Conservation (phyloP, 1,140 invertebrate genomes). For the Aradophagus sp. region DNA sequence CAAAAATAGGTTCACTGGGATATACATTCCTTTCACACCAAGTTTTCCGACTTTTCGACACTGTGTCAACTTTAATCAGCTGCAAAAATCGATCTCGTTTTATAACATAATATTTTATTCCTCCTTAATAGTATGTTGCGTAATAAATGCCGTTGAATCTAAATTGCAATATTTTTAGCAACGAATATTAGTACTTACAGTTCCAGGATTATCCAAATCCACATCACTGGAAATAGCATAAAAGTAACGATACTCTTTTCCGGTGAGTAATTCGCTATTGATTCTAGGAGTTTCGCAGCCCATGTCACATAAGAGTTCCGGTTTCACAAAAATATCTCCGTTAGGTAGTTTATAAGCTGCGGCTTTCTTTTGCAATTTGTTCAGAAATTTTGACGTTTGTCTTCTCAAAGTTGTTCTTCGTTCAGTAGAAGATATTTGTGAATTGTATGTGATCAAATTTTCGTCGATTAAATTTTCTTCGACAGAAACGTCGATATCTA, state of each 20-base stretch:
- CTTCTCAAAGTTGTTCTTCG: slow-evolving; percentile 6
- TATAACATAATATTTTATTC: no score
- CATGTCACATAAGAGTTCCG: slow-evolving; percentile 81
- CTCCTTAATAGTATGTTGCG: no score
- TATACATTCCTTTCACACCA: slow-evolving; percentile 85
- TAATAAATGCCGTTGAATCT: no score
- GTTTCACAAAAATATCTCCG: slow-evolving; percentile 76
- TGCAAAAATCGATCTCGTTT: no score
- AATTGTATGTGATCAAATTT: slow-evolving; percentile 57
- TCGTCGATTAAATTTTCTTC: slow-evolving; percentile 75
- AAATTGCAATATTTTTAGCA: not conserved
- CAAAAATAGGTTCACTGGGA: slow-evolving; percentile 92
- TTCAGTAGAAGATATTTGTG: slow-evolving; percentile 20
- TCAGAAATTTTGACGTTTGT: slow-evolving; percentile 20
- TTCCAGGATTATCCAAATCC: slow-evolving; percentile 85
- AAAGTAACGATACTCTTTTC: slow-evolving; percentile 86
- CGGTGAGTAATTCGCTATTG: slow-evolving; percentile 82
- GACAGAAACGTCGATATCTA: slow-evolving; percentile 21
- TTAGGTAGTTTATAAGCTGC: slow-evolving; percentile 73
- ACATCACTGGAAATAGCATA: slow-evolving; percentile 93
- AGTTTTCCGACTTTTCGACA: slow-evolving; percentile 78
- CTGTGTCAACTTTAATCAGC: slow-evolving; percentile 87
- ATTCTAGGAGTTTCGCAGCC: slow-evolving; percentile 90
- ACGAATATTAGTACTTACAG: slow-evolving; percentile 74
- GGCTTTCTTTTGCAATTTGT: slow-evolving; percentile 71